Conservation (phyloP, 2,113 vertebrate species). For the Nesogale talazaci region DNA sequence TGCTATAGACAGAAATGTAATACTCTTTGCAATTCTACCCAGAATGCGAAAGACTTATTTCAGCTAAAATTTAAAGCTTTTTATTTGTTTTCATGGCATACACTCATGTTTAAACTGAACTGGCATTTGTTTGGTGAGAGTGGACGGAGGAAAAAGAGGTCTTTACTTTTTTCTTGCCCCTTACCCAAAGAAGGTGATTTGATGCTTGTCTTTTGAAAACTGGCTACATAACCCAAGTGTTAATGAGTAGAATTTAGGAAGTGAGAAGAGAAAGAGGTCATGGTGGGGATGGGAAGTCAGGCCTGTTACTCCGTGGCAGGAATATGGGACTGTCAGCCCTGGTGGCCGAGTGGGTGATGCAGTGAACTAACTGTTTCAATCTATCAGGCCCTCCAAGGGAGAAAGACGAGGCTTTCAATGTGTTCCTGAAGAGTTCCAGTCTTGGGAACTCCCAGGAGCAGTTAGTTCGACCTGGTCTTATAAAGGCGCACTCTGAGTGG, state of each 20-base stretch:
- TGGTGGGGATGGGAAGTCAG: not conserved
- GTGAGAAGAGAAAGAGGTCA: not conserved
- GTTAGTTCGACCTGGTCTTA: too few relatives aligned
- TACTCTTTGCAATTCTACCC: slow-evolving; percentile 20
- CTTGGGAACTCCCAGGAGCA: too few relatives aligned
- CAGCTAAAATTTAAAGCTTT: slow-evolving; percentile 40
- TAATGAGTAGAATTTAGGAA: not conserved
- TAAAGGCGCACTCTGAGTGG: too few relatives aligned
- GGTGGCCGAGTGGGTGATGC: too few relatives aligned
- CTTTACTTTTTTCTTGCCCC: not conserved
- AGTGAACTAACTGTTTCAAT: too few relatives aligned
- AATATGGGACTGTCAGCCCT: too few relatives aligned
- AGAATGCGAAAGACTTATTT: slow-evolving; percentile 29
- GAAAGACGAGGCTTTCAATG: too few relatives aligned
- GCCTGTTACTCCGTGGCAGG: not conserved
- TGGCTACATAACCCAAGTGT: not conserved
- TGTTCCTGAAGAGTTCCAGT: too few relatives aligned
- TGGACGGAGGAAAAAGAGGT: not conserved
- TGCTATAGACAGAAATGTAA: not conserved
- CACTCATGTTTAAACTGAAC: not conserved
- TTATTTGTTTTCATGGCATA: not conserved
- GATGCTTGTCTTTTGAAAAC: not conserved
- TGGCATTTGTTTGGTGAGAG: not conserved
- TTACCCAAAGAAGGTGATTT: not conserved
- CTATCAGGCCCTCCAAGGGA: too few relatives aligned